A percentile compares a stretch with the other conserved stretches of the same genome.
phyloP scores from a whole-genome alignment of 2,113 vertebrate genomes.

The Mastomys coucha region DNA sequence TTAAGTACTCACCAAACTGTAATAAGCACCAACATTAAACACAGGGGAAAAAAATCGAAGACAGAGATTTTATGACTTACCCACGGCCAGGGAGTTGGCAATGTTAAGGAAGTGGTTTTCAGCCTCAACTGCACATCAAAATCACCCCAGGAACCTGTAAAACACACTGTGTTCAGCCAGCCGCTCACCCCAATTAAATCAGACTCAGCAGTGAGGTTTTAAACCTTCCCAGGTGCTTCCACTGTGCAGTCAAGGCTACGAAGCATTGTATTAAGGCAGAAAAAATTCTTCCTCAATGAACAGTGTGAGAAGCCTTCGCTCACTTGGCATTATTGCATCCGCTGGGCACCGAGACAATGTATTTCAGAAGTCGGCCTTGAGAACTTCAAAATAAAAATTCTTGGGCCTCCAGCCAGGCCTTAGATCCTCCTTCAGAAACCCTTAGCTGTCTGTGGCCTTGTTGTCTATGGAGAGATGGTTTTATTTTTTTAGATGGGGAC shows the following conservation, averaged over 20 bases:
- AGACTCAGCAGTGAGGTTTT: not conserved
- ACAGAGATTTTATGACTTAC: not conserved
- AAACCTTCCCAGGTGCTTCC: not conserved
- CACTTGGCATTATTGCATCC: not conserved
- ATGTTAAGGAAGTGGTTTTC: not conserved
- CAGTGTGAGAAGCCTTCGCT: not conserved
- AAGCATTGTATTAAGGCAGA: not conserved
- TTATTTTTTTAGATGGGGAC: not conserved
- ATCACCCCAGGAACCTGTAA: conserved; percentile 30
- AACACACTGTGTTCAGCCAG: not conserved
- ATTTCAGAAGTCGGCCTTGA: not conserved
- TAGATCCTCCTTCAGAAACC: not conserved
- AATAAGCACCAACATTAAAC: not conserved
- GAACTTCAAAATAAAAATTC: conserved; percentile 31
- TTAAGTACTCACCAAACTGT: not conserved
- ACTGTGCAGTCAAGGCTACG: not conserved
- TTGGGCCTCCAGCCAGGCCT: not conserved
- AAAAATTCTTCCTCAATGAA: not conserved
- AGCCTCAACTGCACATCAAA: not conserved
- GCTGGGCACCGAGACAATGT: not conserved
- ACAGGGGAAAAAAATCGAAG: not conserved
- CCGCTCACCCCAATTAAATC: conserved; percentile 17
- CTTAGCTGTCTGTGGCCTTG: not conserved
- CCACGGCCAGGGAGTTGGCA: not conserved
- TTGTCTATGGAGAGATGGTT: not conserved